Base-by-base conservation (phyloP, 2,888 invertebrate species). In the Eristalinus sepulchralis region DNA sequence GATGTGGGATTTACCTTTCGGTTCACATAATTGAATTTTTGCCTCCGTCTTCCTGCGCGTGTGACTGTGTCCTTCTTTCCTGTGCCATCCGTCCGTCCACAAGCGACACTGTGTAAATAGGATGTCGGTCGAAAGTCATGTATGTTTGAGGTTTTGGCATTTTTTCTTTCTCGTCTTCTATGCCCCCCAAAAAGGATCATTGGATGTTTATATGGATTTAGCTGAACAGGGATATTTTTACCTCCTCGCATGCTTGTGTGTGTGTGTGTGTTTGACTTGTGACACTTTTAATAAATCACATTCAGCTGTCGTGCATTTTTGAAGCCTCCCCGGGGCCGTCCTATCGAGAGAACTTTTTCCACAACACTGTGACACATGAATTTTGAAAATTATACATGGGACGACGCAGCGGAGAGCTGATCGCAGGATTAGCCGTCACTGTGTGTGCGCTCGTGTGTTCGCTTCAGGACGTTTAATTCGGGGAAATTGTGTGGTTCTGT, bases 21-120 rank as follows among this genome's bases (percentile, higher is more conserved):
- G 60, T 80, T 66, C 80, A 47, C 31, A 70, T 84, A 84, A 84
- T 84, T 84, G 83, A 84, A 84, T 67, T 80, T 76, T 66, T 36
- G 34, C 33, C 31, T 11, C 31, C 34, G 4, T 22, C 22, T 33
- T 57, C 6, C 75, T 68, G 24, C 33, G 57, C 57, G 17, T n/a
- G n/a, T 39, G 8, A 5, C 27, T 36, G 47, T 76, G 17, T 47
- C 57, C 57, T 57, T 10, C 20, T n/a, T 31, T 34, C 31, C 47
- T 24, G 39, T 10, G 11, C 2, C 5, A n/a, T 66, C 27, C 17
- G 22, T 53, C 39, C 20, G 34, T 53, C 20, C 34, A n/a, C 47
- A 17, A n/a, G 47, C 17, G 4, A 34, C 63, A 34, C 24, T 63
- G 47, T 13, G 59, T 31, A 57, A 66, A 75, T 63, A 62, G 36